phyloP scores from a whole-genome alignment of 2,113 vertebrate species.

The Arenaria interpres region DNA sequence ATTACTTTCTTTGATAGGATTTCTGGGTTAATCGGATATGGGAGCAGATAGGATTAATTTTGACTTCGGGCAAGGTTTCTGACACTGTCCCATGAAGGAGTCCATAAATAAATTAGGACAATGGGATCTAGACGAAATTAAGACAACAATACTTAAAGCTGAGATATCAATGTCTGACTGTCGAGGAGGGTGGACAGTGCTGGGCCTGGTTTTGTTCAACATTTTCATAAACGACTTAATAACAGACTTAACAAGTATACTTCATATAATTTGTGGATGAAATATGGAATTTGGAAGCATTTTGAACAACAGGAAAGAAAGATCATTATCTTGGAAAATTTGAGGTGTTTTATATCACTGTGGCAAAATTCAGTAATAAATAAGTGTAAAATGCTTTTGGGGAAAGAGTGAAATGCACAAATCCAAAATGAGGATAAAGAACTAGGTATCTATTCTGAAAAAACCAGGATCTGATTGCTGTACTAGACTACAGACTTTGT shows the following conservation, averaged over 20 bases:
- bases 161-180: background rate
- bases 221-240: background rate
- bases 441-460: background rate
- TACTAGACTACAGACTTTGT: background rate
- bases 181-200: background rate
- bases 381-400: background rate
- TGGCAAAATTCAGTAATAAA: background rate
- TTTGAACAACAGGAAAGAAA: background rate
- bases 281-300: background rate
- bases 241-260: background rate
- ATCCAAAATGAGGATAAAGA: background rate
- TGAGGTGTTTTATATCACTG: background rate
- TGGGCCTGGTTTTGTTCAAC: background rate
- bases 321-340: background rate
- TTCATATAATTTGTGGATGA: background rate
- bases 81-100: background rate
- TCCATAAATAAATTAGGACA: conserved; percentile 16
- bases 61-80: conserved; percentile 48
- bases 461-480: background rate
- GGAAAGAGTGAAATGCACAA: background rate
- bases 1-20: conserved; percentile 37
- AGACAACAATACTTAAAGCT: background rate
- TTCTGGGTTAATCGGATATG: background rate
- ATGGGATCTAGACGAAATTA: background rate
- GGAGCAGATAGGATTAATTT: conserved; percentile 22